Evolutionary conservation across 2,113 vertebrate genomes (phyloP).

Genomic region (Ailuropoda melanoleuca): DNA sequence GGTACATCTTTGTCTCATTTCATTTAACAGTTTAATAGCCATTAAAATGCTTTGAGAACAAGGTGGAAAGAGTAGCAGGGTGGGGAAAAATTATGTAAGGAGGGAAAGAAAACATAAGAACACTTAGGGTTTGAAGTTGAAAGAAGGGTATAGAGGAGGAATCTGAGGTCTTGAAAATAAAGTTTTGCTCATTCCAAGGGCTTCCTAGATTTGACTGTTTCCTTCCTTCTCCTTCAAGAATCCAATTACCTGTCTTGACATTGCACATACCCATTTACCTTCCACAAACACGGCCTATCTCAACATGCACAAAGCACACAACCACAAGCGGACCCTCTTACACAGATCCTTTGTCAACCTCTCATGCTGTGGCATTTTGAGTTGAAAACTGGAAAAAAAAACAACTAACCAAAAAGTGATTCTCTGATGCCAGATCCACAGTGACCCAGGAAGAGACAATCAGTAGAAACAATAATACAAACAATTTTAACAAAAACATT

Average conservation of each 20-base stretch:
- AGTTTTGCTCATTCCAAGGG: background rate
- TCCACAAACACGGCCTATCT: background rate
- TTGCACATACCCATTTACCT: background rate
- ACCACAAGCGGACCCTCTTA: background rate
- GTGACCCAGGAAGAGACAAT: background rate
- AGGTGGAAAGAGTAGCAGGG: background rate
- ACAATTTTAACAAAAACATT: constrained; percentile 14
- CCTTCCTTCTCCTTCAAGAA: background rate
- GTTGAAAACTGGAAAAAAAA: background rate
- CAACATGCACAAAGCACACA: background rate
- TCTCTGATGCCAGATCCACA: background rate
- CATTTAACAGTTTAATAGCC: background rate
- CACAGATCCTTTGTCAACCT: background rate
- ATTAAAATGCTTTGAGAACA: background rate
- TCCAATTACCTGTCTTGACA: background rate
- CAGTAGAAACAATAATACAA: background rate
- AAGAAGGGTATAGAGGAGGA: background rate
- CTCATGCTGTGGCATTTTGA: background rate
- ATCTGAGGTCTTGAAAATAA: background rate
- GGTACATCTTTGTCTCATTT: background rate
- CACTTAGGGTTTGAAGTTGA: background rate
- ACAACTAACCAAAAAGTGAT: background rate
- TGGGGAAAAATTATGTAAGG: background rate
- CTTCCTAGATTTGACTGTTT: background rate
- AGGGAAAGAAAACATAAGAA: background rate